Evolutionary conservation across 92 coral and sea anemone genomes (phyloP).

Genomic region (Actinernus sp.): DNA sequence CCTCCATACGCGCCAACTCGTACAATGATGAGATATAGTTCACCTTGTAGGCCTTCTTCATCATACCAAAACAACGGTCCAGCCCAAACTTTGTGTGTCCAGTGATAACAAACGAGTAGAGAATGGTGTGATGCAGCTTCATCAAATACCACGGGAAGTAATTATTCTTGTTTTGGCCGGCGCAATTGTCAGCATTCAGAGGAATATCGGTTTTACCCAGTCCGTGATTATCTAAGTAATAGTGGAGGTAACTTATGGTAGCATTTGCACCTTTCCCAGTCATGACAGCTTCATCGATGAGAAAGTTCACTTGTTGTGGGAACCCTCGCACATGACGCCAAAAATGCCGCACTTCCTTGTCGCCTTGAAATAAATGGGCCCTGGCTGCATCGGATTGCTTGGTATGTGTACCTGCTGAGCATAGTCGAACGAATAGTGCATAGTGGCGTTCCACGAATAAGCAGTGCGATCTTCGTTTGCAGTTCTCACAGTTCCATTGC

Average conservation of each 20-base stretch:
- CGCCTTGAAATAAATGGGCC: constrained; percentile 65
- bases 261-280: too few species aligned
- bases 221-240: too few species aligned
- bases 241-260: too few species aligned
- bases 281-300: constrained; percentile 50
- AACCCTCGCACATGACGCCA: constrained; percentile 56
- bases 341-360: constrained; percentile 63
- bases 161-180: constrained; percentile 57
- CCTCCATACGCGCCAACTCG: too few species aligned
- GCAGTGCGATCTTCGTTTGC: too few species aligned
- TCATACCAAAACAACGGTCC: too few species aligned
- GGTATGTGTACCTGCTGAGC: too few species aligned
- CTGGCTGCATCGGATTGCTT: constrained; percentile 73
- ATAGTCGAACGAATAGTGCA: constrained; percentile 66
- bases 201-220: constrained; percentile 42
- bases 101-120: constrained; percentile 42
- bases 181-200: constrained; percentile 52
- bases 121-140: constrained; percentile 47
- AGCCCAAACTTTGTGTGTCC: constrained; percentile 74
- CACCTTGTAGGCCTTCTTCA: too few species aligned
- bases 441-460: too few species aligned
- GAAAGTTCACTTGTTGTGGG: constrained; percentile 56
- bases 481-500: too few species aligned
- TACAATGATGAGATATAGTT: too few species aligned
- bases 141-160: too few species aligned